Evolutionary conservation across 2,113 vertebrate species (phyloP).

Genomic region (Ceuthmochares aereus): DNA sequence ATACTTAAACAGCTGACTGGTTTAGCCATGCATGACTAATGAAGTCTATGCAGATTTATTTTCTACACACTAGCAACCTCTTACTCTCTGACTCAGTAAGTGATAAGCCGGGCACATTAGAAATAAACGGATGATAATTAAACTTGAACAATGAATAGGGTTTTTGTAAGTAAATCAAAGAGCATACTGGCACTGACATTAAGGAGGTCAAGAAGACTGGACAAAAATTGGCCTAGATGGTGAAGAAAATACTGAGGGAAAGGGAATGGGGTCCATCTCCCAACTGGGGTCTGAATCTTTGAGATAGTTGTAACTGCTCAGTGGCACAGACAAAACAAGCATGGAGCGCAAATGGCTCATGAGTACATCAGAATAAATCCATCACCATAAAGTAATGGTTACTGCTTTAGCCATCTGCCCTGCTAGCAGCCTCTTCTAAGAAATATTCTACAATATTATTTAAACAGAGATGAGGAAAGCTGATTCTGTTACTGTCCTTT

Average conservation of each 20-base stretch:
- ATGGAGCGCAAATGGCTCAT: background rate
- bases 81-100: slow-evolving; percentile 59
- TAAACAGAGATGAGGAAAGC: background rate
- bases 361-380: background rate
- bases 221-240: background rate
- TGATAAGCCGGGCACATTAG: slow-evolving; percentile 57
- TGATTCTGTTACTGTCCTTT: background rate
- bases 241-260: background rate
- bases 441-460: background rate
- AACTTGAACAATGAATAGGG: slow-evolving; percentile 47
- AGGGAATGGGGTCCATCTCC: background rate
- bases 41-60: slow-evolving; percentile 69
- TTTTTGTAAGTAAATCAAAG: slow-evolving; percentile 45
- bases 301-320: background rate
- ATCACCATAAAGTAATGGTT: background rate
- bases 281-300: background rate
- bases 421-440: background rate
- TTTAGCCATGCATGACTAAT: slow-evolving; percentile 63
- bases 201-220: slow-evolving; percentile 27
- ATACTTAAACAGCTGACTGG: slow-evolving; percentile 58
- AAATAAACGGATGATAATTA: slow-evolving; percentile 62
- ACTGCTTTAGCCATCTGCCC: background rate
- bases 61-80: slow-evolving; percentile 56
- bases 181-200: slow-evolving; percentile 33
- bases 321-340: background rate